Percentiles rank a stretch among this genome's conserved stretches.
Evolutionary conservation across 2,888 invertebrate genomes (phyloP).

Genomic region (Stenoptilia bipunctidactyla): DNA sequence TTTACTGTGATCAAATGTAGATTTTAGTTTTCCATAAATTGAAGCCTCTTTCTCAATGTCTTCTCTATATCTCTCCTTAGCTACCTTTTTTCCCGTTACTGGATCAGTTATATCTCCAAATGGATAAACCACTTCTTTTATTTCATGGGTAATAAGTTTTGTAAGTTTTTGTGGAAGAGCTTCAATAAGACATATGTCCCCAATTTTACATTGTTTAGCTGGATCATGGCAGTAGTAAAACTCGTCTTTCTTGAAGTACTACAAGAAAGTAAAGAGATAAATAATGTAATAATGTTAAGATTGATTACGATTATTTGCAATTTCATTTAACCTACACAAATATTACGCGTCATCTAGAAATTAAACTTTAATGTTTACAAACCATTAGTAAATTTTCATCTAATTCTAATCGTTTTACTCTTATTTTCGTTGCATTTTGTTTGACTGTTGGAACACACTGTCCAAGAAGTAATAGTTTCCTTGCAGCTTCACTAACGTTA

Average conservation of each 20-base stretch:
- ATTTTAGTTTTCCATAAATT: conserved; percentile 77
- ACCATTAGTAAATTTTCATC: conserved; percentile 86
- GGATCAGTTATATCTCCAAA: conserved; percentile 90
- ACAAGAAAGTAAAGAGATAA: conserved; percentile 24
- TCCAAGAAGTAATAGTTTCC: conserved; percentile 76
- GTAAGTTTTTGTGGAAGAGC: conserved; percentile 80
- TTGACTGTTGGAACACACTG: conserved; percentile 85
- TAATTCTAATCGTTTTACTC: conserved; percentile 79
- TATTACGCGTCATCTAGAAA: background rate
- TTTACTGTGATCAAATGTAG: conserved; percentile 80
- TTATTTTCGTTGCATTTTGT: conserved; percentile 83
- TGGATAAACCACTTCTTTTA: conserved; percentile 84
- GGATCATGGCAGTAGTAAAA: conserved; percentile 85
- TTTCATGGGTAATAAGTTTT: conserved; percentile 82
- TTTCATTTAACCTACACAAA: too few species aligned
- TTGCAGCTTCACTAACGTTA: conserved; percentile 49
- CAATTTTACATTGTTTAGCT: conserved; percentile 80
- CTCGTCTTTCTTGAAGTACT: conserved; percentile 85
- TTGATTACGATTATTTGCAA: too few species aligned
- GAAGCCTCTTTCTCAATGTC: conserved; percentile 76
- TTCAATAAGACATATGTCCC: conserved; percentile 86
- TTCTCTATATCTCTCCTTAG: conserved; percentile 80
- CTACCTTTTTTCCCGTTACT: conserved; percentile 83
- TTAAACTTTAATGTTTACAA: conserved; percentile 16
- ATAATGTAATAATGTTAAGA: background rate